Evolutionary conservation across 1,140 invertebrate genomes (phyloP).

Genomic region (Pteromalus puparum): DNA sequence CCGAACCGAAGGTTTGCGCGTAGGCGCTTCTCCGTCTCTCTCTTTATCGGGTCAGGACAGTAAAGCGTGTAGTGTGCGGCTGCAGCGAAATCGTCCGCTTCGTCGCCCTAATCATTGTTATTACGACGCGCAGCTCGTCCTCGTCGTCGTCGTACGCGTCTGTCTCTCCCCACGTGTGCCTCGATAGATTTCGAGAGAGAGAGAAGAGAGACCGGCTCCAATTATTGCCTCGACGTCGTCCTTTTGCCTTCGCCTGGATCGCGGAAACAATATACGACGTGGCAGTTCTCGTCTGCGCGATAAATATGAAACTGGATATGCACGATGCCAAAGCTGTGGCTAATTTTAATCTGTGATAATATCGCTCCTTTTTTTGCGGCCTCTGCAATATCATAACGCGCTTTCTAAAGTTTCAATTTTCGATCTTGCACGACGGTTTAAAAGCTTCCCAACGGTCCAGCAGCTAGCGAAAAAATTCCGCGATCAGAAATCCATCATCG

Average conservation of each 20-base stretch:
- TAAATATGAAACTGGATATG: slow-evolving; percentile 42
- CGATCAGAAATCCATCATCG: neutral
- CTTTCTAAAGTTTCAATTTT: neutral
- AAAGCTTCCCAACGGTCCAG: neutral
- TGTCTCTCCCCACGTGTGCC: slow-evolving; percentile 23
- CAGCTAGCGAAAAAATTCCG: slow-evolving; percentile 9
- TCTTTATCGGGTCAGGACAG: slow-evolving; percentile 42
- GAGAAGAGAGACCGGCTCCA: slow-evolving; percentile 34
- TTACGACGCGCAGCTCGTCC: slow-evolving; percentile 63
- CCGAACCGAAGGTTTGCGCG: slow-evolving; percentile 33
- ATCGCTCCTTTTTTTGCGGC: neutral
- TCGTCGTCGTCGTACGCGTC: slow-evolving; percentile 53
- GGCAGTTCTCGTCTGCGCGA: neutral
- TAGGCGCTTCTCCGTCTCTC: slow-evolving; percentile 20
- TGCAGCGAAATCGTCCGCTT: slow-evolving; percentile 60
- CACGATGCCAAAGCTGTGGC: neutral
- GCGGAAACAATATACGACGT: slow-evolving; percentile 25
- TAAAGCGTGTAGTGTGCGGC: neutral
- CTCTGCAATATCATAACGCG: neutral
- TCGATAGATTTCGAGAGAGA: slow-evolving; percentile 60
- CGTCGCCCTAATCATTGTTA: slow-evolving; percentile 71
- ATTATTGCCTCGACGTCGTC: slow-evolving; percentile 40
- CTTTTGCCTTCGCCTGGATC: slow-evolving; percentile 36
- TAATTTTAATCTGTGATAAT: slow-evolving; percentile 11
- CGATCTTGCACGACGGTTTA: neutral